Percentiles rank a stretch among this genome's conserved stretches.
phyloP scores from a whole-genome alignment of 2,888 invertebrate genomes.

The Pyrochroa serraticornis region DNA sequence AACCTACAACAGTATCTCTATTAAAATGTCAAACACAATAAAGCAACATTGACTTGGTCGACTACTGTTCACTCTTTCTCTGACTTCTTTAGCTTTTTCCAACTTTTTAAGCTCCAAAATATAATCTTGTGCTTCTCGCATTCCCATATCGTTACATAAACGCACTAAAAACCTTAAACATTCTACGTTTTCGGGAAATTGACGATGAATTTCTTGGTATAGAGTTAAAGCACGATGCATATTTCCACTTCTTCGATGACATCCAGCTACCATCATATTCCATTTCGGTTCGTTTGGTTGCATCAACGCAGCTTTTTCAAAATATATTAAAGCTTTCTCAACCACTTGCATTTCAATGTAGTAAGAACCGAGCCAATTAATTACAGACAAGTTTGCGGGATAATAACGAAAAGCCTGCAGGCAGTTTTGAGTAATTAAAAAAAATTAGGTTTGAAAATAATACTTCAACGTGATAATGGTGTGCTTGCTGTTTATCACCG shows the following conservation, averaged over 20 bases:
- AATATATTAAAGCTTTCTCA: conserved; percentile 84
- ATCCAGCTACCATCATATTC: conserved; percentile 85
- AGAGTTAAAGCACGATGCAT: conserved; percentile 72
- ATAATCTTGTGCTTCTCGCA: conserved; percentile 88
- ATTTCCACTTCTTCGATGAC: conserved; percentile 79
- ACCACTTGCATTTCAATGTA: conserved; percentile 87
- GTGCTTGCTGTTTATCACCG: conserved; percentile 90
- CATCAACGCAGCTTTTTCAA: conserved; percentile 77
- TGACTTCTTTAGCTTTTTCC: conserved; percentile 62
- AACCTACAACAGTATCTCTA: conserved; percentile 50
- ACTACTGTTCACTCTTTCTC: conserved; percentile 65
- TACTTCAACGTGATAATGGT: conserved; percentile 82
- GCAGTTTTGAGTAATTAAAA: conserved; percentile 5
- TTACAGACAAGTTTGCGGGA: conserved; percentile 75
- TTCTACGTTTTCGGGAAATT: conserved; percentile 94
- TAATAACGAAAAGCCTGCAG: conserved; percentile 72
- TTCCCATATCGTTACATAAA: conserved; percentile 86
- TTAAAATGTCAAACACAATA: neutral
- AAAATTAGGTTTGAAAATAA: neutral
- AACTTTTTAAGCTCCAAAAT: conserved; percentile 79
- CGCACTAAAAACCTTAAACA: conserved; percentile 90
- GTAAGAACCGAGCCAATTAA: conserved; percentile 89
- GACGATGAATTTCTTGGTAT: conserved; percentile 81
- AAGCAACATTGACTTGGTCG: conserved; percentile 56
- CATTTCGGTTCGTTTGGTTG: conserved; percentile 83